phyloP scores from a whole-genome alignment of 2,113 vertebrate species.

The Proteles cristata region DNA sequence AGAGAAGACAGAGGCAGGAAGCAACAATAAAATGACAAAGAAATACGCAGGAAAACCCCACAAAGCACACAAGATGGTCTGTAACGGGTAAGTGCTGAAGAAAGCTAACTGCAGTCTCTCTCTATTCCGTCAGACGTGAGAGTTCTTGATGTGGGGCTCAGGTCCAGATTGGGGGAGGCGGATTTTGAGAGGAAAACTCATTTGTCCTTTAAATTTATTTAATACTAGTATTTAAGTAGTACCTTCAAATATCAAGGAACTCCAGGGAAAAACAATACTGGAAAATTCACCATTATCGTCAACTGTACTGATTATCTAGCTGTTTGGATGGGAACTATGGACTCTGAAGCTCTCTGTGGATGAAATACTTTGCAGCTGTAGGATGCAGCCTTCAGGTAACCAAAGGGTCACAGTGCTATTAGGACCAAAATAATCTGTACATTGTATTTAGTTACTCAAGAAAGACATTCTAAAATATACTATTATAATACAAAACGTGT shows the following conservation, averaged over 20 bases:
- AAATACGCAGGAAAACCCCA: neutral
- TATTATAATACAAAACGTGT: neutral
- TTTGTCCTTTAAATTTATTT: neutral
- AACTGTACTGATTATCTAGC: neutral
- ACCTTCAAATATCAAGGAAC: neutral
- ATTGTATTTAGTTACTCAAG: constrained; percentile 24
- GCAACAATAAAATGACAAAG: neutral
- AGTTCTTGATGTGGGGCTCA: neutral
- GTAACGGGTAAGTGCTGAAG: neutral
- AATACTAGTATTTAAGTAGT: neutral
- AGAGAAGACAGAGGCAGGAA: neutral
- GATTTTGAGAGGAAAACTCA: neutral
- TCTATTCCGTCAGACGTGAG: neutral
- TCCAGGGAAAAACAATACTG: constrained; percentile 7
- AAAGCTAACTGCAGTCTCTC: neutral
- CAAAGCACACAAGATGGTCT: neutral
- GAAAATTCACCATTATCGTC: neutral
- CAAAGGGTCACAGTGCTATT: neutral
- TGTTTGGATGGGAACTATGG: neutral
- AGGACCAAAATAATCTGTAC: neutral
- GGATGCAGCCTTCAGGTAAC: neutral
- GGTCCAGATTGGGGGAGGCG: neutral
- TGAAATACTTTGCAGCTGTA: neutral
- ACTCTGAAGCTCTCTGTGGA: neutral
- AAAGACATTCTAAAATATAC: constrained; percentile 13